Base-by-base conservation (phyloP, 2,797 vertebrate species). In the Lithobates pipiens region DNA sequence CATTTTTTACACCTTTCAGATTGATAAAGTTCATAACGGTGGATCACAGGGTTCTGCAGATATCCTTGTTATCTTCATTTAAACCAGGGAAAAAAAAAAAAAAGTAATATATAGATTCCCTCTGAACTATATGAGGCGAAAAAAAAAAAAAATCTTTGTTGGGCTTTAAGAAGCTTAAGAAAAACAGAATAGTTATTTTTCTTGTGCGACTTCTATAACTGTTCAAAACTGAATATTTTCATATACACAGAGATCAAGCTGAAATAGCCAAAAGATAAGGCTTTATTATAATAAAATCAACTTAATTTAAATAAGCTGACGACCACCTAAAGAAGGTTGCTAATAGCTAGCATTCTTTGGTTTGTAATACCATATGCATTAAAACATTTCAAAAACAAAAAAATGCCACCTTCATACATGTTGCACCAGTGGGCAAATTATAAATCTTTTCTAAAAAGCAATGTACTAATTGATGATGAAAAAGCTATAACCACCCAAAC, bases 341-440 rank as follows among this genome's bases (percentile, higher is more conserved):
- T n/a, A n/a, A 61, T 61, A 13, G 34, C 25, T 39, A 15, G 39
- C 23, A 72, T 72, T 61, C 79, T 81, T 81, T 81, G 79, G 79
- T 72, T 81, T 61, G 9, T 7, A 54, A 36, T n/a, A 16, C 6
- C 32, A 69, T 70, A 50, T 4, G 65, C 4, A 25, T 13, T 8
- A n/a, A 25, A 9, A 70, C 63, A 50, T 34, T 10, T 46, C 63
- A 46, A 7, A 44, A 29, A 68, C 11, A 78, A 46, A 15, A 13
- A 46, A 46, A 39, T 39, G 23, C 21, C 36, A 44, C n/a, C 32
- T 39, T 77, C 29, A 42, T 29, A 32, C 21, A 61, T 57, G 3
- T 27, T 46, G 5, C 67, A 78, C 11, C 1, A 69, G 29, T 21
- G 15, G 16, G n/a, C 23, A n/a, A 61, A 44, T 5, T 11, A 6